A percentile compares a stretch with the other conserved stretches of the same genome.
These are phyloP conservation scores for Periophthalmus modestus DNA, from an alignment of 2,113 vertebrate species.

Conservation along the genomic window DNA sequence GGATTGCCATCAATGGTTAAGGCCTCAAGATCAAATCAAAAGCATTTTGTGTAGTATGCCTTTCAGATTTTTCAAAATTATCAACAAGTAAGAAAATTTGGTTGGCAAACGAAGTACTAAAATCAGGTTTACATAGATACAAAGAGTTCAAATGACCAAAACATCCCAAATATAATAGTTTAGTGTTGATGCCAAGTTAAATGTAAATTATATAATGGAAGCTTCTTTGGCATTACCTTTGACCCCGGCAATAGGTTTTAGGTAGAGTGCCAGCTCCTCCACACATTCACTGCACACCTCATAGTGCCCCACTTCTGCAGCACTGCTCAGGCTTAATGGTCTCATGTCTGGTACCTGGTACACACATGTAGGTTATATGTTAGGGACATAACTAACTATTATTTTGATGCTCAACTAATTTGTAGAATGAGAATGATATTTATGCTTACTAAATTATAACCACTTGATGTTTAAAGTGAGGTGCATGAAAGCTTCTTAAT, in stretches of 20 bases:
- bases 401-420: not conserved
- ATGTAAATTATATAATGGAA: not conserved
- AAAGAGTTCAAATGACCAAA: not conserved
- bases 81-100: not conserved
- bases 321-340: constrained; percentile 85
- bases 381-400: not conserved
- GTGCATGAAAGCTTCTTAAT: too few species aligned
- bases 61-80: not conserved
- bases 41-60: too few species aligned
- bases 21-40: not conserved
- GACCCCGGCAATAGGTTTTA: constrained; percentile 90
- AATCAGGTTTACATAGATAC: too few species aligned
- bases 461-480: too few species aligned
- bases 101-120: not conserved
- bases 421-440: not conserved
- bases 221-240: constrained; percentile 79
- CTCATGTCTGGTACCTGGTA: constrained; percentile 86
- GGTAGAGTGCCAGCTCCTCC: constrained; percentile 94
- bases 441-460: too few species aligned
- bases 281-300: constrained; percentile 91
- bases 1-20: not conserved
- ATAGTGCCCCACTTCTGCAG: constrained; percentile 89
- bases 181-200: not conserved
- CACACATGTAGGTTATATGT: not conserved
- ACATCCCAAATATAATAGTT: too few species aligned